These are phyloP conservation scores for Sepioteuthis lessoniana DNA, from an alignment of 2,888 invertebrate genomes.

Conservation along the genomic window DNA sequence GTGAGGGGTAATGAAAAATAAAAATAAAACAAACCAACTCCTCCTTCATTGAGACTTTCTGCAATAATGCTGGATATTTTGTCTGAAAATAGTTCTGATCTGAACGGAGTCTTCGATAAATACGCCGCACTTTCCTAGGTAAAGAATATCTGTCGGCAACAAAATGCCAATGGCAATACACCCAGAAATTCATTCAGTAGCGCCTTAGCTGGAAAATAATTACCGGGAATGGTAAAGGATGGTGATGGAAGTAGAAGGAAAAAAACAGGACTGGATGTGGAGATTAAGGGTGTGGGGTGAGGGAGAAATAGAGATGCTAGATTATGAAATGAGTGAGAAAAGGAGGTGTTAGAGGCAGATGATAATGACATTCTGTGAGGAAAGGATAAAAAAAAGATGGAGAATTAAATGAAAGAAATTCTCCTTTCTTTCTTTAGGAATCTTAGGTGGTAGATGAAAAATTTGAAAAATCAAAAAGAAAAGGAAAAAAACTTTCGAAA, in stretches of 20 bases:
- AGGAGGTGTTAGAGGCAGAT: no score
- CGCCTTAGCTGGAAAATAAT: not conserved
- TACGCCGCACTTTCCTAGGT: not conserved
- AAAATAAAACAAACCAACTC: not conserved
- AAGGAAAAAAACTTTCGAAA: no score
- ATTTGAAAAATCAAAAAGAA: no score
- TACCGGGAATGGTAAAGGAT: not conserved
- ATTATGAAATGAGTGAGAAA: no score
- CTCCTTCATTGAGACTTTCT: not conserved
- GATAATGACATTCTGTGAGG: no score
- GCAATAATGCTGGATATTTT: slow-evolving; percentile 33
- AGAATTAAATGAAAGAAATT: no score
- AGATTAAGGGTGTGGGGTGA: not conserved
- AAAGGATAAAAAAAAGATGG: no score
- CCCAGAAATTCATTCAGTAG: slow-evolving; percentile 14
- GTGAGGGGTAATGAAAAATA: not conserved
- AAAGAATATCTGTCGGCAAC: slow-evolving; percentile 20
- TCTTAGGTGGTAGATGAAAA: no score
- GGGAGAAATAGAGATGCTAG: not conserved
- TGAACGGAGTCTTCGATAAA: not conserved
- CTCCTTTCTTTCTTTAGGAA: no score
- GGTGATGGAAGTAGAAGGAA: not conserved
- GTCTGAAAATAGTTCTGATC: slow-evolving; percentile 33
- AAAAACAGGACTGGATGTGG: not conserved
- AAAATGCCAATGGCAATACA: not conserved